phyloP scores from a whole-genome alignment of 2,888 invertebrate species.

The Emesis castigata region DNA sequence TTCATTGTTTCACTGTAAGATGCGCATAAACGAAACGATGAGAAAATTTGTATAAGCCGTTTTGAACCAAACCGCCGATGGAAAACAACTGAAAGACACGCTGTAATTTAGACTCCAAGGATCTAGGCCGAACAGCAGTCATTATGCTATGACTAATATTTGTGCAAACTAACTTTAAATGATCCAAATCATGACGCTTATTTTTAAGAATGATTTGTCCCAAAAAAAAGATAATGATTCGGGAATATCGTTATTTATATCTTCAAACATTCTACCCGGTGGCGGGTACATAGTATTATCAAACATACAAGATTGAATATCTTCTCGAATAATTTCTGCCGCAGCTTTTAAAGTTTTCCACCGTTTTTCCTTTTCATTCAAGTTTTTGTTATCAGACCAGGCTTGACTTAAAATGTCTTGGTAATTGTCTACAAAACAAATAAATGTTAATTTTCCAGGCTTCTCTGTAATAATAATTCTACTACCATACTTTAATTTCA shows the following conservation, averaged over 20 bases:
- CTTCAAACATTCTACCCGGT: slow-evolving; percentile 7
- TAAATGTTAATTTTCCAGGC: slow-evolving; percentile 5
- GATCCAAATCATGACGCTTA: slow-evolving; percentile 64
- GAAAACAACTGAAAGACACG: slow-evolving; percentile 45
- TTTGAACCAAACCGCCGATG: slow-evolving; percentile 35
- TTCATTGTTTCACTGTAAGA: slow-evolving; percentile 62
- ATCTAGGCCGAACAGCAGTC: slow-evolving; percentile 58
- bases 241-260: slow-evolving; percentile 12
- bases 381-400: neutral
- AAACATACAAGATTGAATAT: neutral
- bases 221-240: slow-evolving; percentile 11
- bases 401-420: neutral
- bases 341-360: neutral
- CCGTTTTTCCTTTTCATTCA: neutral
- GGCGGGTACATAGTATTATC: neutral
- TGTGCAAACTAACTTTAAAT: slow-evolving; percentile 55
- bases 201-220: slow-evolving; percentile 65
- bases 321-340: neutral
- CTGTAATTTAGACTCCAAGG: slow-evolving; percentile 69
- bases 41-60: slow-evolving; percentile 44
- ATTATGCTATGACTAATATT: slow-evolving; percentile 50
- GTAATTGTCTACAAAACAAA: neutral
- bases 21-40: slow-evolving; percentile 63
- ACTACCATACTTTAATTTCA: slow-evolving; percentile 19
- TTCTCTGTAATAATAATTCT: slow-evolving; percentile 29